These are phyloP conservation scores for Felis chaus DNA, from an alignment of 2,113 vertebrate genomes.

Conservation along the genomic window DNA sequence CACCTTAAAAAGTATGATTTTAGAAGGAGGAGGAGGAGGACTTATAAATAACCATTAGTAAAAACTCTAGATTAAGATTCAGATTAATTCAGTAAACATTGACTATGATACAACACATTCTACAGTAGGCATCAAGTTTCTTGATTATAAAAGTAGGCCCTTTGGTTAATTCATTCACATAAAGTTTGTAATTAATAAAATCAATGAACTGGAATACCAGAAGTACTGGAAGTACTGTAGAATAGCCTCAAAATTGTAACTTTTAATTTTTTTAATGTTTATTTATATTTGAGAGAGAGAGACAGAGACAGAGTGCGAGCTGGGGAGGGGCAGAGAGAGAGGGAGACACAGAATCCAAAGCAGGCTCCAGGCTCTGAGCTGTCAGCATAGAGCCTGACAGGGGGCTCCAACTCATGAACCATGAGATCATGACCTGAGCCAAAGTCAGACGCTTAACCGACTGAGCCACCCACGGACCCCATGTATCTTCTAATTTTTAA, in stretches of 20 bases:
- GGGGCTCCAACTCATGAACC: no score
- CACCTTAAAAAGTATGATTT: not conserved
- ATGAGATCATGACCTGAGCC: no score
- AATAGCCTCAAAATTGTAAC: not conserved
- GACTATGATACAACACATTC: not conserved
- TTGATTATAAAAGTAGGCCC: conserved; percentile 18
- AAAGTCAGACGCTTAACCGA: no score
- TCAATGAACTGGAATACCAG: not conserved
- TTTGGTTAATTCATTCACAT: conserved; percentile 25
- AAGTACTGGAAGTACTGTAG: not conserved
- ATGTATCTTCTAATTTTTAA: not conserved
- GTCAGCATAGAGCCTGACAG: no score
- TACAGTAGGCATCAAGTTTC: not conserved
- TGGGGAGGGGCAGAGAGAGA: no score
- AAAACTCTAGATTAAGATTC: not conserved
- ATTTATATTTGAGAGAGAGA: no score
- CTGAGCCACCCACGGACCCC: no score
- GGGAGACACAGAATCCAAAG: no score
- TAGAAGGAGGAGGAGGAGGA: not conserved
- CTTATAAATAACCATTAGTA: conserved; percentile 18
- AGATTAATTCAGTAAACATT: not conserved
- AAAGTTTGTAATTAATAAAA: conserved; percentile 45
- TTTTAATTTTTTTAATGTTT: conserved; percentile 49
- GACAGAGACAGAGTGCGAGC: no score
- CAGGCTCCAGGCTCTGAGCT: no score